A percentile compares a stretch with the other conserved stretches of the same genome.
These are phyloP conservation scores for Axis porcinus DNA, from an alignment of 2,113 vertebrate species.

Conservation along the genomic window DNA sequence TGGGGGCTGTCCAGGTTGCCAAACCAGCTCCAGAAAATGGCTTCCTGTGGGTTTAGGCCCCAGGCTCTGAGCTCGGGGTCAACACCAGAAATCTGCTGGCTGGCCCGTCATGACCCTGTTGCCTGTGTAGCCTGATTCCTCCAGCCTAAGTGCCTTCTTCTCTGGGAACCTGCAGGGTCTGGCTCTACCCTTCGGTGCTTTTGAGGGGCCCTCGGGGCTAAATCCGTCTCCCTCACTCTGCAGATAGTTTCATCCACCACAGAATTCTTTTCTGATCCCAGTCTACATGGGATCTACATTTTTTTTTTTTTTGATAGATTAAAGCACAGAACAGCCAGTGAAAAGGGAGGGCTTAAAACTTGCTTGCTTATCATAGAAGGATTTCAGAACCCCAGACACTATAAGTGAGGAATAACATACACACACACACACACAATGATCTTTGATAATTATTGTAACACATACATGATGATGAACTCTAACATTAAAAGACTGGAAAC, in stretches of 20 bases:
- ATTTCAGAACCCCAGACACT: background rate
- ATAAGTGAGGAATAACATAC: background rate
- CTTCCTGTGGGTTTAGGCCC: background rate
- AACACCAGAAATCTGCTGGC: background rate
- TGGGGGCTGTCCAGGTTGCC: background rate
- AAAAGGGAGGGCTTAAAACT: background rate
- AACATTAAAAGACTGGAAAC: background rate
- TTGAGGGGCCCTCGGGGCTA: rapidly evolving
- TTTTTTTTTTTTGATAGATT: background rate
- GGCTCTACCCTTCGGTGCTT: background rate
- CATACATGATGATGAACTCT: background rate
- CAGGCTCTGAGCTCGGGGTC: rapidly evolving
- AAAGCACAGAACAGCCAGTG: background rate
- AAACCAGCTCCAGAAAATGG: background rate
- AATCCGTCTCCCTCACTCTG: background rate
- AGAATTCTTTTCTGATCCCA: background rate
- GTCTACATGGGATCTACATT: too few relatives aligned
- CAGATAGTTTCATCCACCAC: rapidly evolving
- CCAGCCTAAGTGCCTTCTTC: background rate
- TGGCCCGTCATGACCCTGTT: background rate
- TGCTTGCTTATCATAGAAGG: background rate
- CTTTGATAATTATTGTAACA: background rate
- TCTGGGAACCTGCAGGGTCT: background rate
- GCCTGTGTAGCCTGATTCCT: background rate
- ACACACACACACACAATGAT: background rate